Conservation (phyloP, 2,113 vertebrate species). For the Gymnogyps californianus region DNA sequence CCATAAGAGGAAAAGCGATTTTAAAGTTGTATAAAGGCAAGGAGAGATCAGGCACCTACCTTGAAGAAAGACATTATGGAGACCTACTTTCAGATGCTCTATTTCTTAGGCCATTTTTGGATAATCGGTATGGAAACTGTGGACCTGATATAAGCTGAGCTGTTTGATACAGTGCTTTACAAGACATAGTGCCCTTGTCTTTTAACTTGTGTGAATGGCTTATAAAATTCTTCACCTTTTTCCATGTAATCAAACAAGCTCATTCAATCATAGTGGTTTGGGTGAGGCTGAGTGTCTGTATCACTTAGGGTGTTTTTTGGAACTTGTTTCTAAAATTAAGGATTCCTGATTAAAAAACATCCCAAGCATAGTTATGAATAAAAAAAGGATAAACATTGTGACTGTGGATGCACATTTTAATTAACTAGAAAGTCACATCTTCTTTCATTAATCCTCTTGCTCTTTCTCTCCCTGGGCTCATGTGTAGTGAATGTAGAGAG, state of each 20-base stretch:
- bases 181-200: background rate
- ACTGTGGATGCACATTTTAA: background rate
- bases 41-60: background rate
- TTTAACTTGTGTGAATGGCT: background rate
- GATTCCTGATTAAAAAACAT: background rate
- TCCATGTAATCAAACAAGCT: background rate
- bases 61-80: background rate
- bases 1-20: background rate
- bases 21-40: background rate
- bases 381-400: background rate
- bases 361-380: background rate
- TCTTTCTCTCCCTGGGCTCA: background rate
- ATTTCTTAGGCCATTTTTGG: background rate
- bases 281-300: background rate
- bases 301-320: background rate
- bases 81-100: background rate
- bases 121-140: background rate
- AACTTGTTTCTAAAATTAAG: background rate
- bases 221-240: background rate
- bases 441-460: background rate
- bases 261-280: background rate
- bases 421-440: background rate
- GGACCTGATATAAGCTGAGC: background rate
- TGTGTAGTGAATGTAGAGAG: background rate
- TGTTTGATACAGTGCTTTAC: background rate